Evolutionary conservation across 2,797 vertebrate genomes (phyloP), one percentile per base, ranked within the genome.

Genomic region (Neopelma chrysocephalum): DNA sequence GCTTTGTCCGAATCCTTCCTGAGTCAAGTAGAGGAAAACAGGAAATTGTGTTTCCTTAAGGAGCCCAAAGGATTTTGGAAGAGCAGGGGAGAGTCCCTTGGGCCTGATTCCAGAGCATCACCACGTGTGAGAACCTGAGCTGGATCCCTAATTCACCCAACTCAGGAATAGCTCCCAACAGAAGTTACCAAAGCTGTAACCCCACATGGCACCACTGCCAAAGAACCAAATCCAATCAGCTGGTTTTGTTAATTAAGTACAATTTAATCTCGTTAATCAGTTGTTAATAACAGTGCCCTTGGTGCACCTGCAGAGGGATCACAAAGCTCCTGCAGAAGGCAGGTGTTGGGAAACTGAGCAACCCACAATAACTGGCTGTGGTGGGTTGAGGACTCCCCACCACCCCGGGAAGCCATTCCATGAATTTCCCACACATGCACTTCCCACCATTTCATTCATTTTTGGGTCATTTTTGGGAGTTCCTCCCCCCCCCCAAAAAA

Each of bases 371-470:
- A 34, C 48, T 6, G 26, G 21, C 38, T 4, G 36, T 22, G 61
- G 38, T 34, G 40, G 31, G 4, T 15, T 15, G 82, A 43, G 45
- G 10, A 11, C 10, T 42, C 5, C 0, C 16, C 3, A 2, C 8
- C 2, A 21, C 19, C 21, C 16, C 10, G 25, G 1, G 6, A 60
- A 60, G 16, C 48, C 71, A 32, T 9, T 2, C 3, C 69, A 0
- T 0, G 26, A 16, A 7, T 56, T 75, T 65, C 1, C 9, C 18
- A 3, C 16, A 69, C 69, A 4, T 4, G 10, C 2, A 0, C 40
- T 62, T 45, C 36, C 29, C 21, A 23, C 34, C 3, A 1, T 32
- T 53, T 36, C 42, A 10, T 6, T 51, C 15, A 29, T 51, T 51
- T 51, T 29, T 17, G 27, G 15, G 50, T 51, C 15, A 51, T 27